Percentiles rank a stretch among this genome's conserved stretches.
Evolutionary conservation across 2,888 invertebrate species (phyloP).

Genomic region (Aspidiotus destructor): DNA sequence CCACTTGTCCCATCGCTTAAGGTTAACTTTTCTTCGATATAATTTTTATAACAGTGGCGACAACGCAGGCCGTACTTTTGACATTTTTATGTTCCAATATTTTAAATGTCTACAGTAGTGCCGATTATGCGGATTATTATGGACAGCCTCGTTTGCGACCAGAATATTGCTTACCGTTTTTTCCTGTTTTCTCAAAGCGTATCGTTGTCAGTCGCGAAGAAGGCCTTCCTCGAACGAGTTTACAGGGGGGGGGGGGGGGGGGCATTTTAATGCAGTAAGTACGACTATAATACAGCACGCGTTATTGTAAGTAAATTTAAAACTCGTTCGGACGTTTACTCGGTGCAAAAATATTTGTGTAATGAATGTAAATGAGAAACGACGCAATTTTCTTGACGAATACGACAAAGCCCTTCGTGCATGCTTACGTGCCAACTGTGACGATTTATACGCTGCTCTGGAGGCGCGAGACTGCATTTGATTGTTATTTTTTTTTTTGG

Average conservation of each 20-base stretch:
- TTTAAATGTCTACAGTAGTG: slow-evolving; percentile 11
- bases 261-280: background rate
- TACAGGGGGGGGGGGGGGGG: background rate
- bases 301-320: background rate
- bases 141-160: slow-evolving; percentile 29
- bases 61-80: slow-evolving; percentile 12
- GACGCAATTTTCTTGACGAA: too few species aligned
- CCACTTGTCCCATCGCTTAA: slow-evolving; percentile 28
- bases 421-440: too few species aligned
- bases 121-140: slow-evolving; percentile 3
- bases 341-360: too few species aligned
- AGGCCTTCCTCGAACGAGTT: background rate
- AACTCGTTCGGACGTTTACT: background rate
- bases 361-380: too few species aligned
- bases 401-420: too few species aligned
- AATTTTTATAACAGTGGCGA: slow-evolving; percentile 20
- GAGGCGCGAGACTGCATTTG: too few species aligned
- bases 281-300: background rate
- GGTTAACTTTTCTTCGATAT: slow-evolving; percentile 27
- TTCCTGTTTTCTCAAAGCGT: background rate
- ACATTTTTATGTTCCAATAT: slow-evolving; percentile 12
- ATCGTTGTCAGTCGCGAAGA: background rate
- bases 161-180: slow-evolving; percentile 26
- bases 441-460: too few species aligned
- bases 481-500: too few species aligned